Percentiles rank a stretch among this genome's conserved stretches.
phyloP scores from a whole-genome alignment of 2,113 vertebrate species.

The Hippocampus abdominalis region DNA sequence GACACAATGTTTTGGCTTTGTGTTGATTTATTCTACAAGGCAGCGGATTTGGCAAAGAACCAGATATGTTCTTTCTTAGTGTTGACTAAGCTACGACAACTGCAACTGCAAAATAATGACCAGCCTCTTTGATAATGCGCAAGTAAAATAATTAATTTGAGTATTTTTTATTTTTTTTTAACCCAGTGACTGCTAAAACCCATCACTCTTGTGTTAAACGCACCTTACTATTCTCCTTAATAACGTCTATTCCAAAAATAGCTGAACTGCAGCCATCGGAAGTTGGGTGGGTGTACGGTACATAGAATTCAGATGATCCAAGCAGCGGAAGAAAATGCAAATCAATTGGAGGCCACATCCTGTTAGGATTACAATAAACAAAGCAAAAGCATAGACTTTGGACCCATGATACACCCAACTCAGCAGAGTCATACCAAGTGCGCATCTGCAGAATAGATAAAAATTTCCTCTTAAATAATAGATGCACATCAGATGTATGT shows the following conservation, averaged over 20 bases:
- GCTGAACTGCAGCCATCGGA: not conserved
- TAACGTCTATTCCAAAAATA: not conserved
- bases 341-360: not conserved
- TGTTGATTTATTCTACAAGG: slow-evolving; percentile 47
- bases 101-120: slow-evolving; percentile 7
- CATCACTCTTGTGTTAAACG: not conserved
- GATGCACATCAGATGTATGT: slow-evolving; percentile 68
- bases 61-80: slow-evolving; percentile 41
- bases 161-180: slow-evolving; percentile 9
- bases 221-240: not conserved
- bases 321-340: not conserved
- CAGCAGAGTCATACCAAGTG: slow-evolving; percentile 32
- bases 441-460: slow-evolving; percentile 65
- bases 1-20: slow-evolving; percentile 45
- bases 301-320: too few relatives aligned
- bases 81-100: slow-evolving; percentile 35
- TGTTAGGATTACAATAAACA: slow-evolving; percentile 9
- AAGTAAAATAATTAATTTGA: not conserved
- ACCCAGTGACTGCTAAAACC: not conserved
- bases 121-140: not conserved
- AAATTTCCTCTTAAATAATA: slow-evolving; percentile 63
- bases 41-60: slow-evolving; percentile 46
- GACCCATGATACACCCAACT: slow-evolving; percentile 1
- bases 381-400: not conserved
- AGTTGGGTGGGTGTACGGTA: too few relatives aligned